A percentile compares a stretch with the other conserved stretches of the same genome.
phyloP scores from a whole-genome alignment of 1,140 invertebrate species.

The Diorhabda elongata region DNA sequence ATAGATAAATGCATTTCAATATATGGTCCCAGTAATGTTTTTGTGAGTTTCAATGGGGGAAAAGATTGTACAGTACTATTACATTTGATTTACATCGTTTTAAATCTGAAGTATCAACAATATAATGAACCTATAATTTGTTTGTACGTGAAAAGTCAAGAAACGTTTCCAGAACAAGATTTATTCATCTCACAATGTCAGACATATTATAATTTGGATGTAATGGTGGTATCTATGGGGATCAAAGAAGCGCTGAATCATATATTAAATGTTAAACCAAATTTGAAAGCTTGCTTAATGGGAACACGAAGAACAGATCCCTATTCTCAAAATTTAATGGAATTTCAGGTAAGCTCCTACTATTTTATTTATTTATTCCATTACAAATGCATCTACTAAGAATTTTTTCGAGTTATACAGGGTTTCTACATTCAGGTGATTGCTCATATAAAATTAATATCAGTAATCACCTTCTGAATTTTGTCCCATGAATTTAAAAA shows the following conservation, averaged over 20 bases:
- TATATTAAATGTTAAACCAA: conserved; percentile 59
- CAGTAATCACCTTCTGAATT: too few relatives aligned
- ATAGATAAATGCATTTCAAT: conserved; percentile 51
- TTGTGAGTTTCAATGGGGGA: conserved; percentile 93
- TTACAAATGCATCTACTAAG: too few relatives aligned
- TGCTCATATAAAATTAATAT: too few relatives aligned
- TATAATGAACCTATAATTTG: conserved; percentile 45
- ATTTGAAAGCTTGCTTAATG: conserved; percentile 81
- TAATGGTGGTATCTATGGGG: conserved; percentile 64
- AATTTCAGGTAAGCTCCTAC: conserved; percentile 60
- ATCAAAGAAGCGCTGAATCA: conserved; percentile 67
- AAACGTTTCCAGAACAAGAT: conserved; percentile 83
- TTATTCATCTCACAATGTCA: conserved; percentile 71
- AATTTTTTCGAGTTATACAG: too few relatives aligned
- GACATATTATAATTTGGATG: conserved; percentile 67
- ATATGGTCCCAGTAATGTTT: conserved; percentile 68
- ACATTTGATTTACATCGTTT: conserved; percentile 67
- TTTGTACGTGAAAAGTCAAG: conserved; percentile 69
- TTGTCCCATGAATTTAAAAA: too few relatives aligned
- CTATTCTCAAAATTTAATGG: conserved; percentile 59
- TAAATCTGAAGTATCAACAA: conserved; percentile 52
- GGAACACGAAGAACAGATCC: conserved; percentile 85
- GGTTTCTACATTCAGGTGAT: too few relatives aligned
- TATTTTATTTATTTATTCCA: too few relatives aligned
- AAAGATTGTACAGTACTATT: conserved; percentile 94